A percentile compares a stretch with the other conserved stretches of the same genome.
Conservation (phyloP, 2,888 invertebrate genomes). For the Drosophila imparisetae region DNA sequence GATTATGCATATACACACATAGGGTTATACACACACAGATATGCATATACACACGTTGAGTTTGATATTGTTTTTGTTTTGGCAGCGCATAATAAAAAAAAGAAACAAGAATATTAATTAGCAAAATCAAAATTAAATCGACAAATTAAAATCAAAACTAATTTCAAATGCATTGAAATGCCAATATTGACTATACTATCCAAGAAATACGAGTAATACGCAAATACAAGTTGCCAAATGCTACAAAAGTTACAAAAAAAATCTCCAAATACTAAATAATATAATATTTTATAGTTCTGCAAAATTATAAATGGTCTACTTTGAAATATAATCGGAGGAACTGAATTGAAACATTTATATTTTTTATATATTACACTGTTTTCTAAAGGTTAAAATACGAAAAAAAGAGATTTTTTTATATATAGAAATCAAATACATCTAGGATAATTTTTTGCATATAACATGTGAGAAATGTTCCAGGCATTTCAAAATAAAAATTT, state of each 20-base stretch:
- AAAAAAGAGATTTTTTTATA: background rate
- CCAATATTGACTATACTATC: conserved; percentile 47
- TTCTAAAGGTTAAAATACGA: background rate
- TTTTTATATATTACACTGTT: background rate
- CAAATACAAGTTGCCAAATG: conserved; percentile 31
- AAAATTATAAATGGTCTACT: conserved; percentile 1
- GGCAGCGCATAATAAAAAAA: conserved; percentile 73
- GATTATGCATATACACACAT: conserved; percentile 52
- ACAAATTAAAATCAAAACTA: conserved; percentile 44
- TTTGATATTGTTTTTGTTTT: conserved; percentile 40
- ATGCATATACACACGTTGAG: conserved; percentile 52
- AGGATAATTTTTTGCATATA: background rate
- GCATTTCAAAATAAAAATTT: background rate
- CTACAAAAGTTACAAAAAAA: conserved; percentile 29
- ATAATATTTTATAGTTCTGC: background rate
- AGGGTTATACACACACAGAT: conserved; percentile 53
- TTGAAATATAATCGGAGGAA: background rate
- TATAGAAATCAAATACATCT: background rate
- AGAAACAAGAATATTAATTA: conserved; percentile 76
- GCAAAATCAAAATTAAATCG: conserved; percentile 62
- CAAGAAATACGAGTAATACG: conserved; percentile 30
- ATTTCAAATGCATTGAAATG: conserved; percentile 54
- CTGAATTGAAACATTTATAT: background rate
- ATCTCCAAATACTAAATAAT: conserved; percentile 4
- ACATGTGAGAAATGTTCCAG: background rate